Evolutionary conservation across 1,140 invertebrate species (phyloP).

Genomic region (Lanistes nyassanus): DNA sequence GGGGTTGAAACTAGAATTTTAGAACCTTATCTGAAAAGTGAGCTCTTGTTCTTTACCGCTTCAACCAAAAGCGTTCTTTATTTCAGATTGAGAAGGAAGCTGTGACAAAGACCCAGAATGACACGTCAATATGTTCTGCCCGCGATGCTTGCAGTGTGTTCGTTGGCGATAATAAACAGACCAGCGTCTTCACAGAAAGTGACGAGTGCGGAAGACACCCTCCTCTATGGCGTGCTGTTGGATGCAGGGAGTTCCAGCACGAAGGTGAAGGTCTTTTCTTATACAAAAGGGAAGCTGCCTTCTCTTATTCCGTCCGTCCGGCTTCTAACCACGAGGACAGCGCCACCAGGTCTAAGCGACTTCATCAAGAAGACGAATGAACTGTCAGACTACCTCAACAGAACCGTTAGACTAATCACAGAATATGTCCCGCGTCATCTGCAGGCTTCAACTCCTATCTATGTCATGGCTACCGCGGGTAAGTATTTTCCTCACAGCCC

Average conservation of each 20-base stretch:
- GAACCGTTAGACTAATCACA: constrained; percentile 48
- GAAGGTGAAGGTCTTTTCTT: constrained; percentile 45
- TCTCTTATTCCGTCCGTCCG: constrained; percentile 31
- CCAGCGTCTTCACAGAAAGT: too few relatives aligned
- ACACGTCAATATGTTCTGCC: too few relatives aligned
- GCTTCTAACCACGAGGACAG: constrained; percentile 35
- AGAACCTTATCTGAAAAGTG: too few relatives aligned
- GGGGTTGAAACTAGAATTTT: too few relatives aligned
- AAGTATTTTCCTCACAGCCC: too few relatives aligned
- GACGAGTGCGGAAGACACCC: neutral
- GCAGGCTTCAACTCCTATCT: constrained; percentile 59
- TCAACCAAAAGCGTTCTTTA: too few relatives aligned
- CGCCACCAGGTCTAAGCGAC: constrained; percentile 44
- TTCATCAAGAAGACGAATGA: constrained; percentile 31
- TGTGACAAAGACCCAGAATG: too few relatives aligned
- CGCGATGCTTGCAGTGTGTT: too few relatives aligned
- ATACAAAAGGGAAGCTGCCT: neutral
- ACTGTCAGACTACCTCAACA: constrained; percentile 40
- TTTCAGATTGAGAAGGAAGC: too few relatives aligned
- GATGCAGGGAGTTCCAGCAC: constrained; percentile 57
- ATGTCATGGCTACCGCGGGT: constrained; percentile 71
- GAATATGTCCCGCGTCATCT: constrained; percentile 51
- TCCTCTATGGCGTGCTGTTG: constrained; percentile 49
- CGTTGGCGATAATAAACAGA: too few relatives aligned
- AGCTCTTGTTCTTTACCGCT: too few relatives aligned